Conservation (phyloP, 1,140 invertebrate species). For the Tribolium madens region DNA sequence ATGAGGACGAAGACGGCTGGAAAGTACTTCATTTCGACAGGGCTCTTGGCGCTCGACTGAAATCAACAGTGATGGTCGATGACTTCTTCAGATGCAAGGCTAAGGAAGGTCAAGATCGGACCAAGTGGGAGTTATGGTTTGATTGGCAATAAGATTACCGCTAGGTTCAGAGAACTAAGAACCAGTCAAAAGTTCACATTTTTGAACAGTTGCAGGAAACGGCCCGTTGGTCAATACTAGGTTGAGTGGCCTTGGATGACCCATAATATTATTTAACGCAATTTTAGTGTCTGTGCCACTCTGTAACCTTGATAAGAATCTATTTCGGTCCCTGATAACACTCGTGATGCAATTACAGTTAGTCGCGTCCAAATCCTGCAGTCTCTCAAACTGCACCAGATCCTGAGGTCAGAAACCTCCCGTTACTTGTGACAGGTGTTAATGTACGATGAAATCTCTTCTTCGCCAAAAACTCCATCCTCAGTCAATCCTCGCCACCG, state of each 20-base stretch:
- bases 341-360: constrained; percentile 4
- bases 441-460: constrained; percentile 40
- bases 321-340: constrained; percentile 21
- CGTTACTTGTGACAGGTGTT: neutral
- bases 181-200: constrained; percentile 16
- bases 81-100: constrained; percentile 46
- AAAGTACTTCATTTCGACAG: neutral
- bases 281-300: neutral
- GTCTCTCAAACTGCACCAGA: neutral
- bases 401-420: constrained; percentile 14
- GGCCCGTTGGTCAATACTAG: neutral
- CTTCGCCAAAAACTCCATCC: constrained; percentile 18
- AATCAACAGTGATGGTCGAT: constrained; percentile 32
- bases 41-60: constrained; percentile 10
- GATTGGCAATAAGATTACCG: constrained; percentile 40
- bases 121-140: constrained; percentile 42
- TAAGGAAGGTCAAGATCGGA: constrained; percentile 41
- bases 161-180: constrained; percentile 46
- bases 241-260: neutral
- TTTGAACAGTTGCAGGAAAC: neutral
- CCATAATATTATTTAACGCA: neutral
- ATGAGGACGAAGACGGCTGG: neutral
- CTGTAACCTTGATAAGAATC: neutral
- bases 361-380: neutral
- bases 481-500: constrained; percentile 34